phyloP scores from a whole-genome alignment of 2,113 vertebrate species.

The Marmota monax region DNA sequence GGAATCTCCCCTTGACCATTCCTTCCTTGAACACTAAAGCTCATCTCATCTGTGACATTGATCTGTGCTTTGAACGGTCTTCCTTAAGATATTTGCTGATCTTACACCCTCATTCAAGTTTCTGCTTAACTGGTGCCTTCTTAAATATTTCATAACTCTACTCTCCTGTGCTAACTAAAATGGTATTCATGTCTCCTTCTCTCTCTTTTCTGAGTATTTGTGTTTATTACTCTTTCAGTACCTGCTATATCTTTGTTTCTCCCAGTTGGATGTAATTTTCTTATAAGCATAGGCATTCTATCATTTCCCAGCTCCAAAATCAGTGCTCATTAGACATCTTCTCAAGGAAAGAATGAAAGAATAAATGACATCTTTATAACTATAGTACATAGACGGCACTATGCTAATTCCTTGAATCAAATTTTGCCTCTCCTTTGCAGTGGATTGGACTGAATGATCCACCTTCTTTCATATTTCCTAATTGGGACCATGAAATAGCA shows the following conservation, averaged over 20 bases:
- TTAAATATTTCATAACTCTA: background rate
- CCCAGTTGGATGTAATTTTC: background rate
- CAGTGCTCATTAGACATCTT: background rate
- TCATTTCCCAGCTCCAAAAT: background rate
- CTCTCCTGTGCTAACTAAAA: background rate
- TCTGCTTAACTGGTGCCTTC: background rate
- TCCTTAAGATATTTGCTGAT: background rate
- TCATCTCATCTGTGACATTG: background rate
- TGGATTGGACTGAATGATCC: background rate
- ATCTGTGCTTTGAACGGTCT: background rate
- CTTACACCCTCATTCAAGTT: background rate
- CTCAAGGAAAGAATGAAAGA: background rate
- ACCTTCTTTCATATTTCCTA: conserved; percentile 25
- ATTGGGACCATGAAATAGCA: background rate
- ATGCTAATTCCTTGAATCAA: background rate
- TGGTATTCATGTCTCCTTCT: background rate
- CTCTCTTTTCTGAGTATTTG: background rate
- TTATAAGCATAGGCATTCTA: background rate
- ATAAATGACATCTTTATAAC: background rate
- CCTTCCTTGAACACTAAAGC: background rate
- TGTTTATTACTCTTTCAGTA: background rate
- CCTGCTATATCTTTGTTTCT: background rate
- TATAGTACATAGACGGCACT: background rate
- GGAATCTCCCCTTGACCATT: background rate
- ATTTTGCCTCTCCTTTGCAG: background rate